phyloP scores from a whole-genome alignment of 2,113 vertebrate genomes.

The Campylomormyrus numenius region DNA sequence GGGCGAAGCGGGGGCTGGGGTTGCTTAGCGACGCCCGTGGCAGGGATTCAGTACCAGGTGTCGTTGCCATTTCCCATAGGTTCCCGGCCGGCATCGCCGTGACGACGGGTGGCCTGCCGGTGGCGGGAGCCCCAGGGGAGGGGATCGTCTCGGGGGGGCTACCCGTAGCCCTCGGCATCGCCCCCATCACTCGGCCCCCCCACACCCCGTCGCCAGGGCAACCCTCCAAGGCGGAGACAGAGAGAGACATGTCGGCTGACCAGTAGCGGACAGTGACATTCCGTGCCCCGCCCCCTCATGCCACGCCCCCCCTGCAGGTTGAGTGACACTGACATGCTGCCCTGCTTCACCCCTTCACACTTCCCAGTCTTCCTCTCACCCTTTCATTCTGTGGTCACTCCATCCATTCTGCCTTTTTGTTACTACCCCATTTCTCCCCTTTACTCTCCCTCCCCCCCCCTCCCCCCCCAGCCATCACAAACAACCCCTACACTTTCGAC shows the following conservation, averaged over 20 bases:
- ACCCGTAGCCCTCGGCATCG: constrained; percentile 43
- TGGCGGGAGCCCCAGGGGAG: constrained; percentile 53
- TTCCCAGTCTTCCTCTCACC: background rate
- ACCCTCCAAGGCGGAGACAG: constrained; percentile 63
- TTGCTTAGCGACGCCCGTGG: background rate
- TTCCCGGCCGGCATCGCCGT: background rate
- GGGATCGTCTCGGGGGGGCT: constrained; percentile 55
- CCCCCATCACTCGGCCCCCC: constrained; percentile 56
- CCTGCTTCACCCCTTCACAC: background rate
- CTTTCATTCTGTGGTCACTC: background rate
- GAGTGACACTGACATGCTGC: constrained; percentile 8
- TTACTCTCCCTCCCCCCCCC: no score
- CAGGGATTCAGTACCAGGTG: background rate
- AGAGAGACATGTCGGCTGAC: constrained; percentile 66
- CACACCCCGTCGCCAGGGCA: constrained; percentile 66
- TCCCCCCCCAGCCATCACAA: no score
- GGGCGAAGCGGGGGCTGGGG: background rate
- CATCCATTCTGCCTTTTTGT: background rate
- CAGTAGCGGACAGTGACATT: constrained; percentile 50
- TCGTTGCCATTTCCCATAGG: background rate
- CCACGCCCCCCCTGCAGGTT: background rate
- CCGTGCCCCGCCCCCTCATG: constrained; percentile 22
- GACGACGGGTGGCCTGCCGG: constrained; percentile 56
- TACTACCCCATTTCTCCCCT: background rate
- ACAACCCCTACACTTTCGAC: no score